Conservation (phyloP, 2,888 invertebrate genomes). For the Anaspis maculata region DNA sequence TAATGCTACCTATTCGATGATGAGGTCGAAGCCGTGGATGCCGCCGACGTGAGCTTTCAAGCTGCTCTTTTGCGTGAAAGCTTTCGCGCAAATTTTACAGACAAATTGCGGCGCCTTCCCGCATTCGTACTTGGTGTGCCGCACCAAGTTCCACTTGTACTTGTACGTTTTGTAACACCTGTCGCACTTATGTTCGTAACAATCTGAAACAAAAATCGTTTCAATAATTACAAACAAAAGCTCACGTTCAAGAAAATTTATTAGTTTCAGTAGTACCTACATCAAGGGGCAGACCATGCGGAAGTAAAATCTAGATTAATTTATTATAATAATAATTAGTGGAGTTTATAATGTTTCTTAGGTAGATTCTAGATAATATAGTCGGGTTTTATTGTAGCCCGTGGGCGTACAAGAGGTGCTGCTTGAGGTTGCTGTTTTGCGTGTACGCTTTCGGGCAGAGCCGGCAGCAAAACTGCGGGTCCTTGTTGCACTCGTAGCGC, state of each 20-base stretch:
- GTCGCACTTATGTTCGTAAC: conserved; percentile 15
- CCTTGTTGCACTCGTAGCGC: conserved; percentile 53
- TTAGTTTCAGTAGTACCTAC: too few relatives aligned
- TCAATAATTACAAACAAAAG: too few relatives aligned
- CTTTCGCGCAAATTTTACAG: conserved; percentile 54
- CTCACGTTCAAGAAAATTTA: too few relatives aligned
- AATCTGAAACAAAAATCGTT: conserved; percentile 12
- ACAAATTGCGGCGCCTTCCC: conserved; percentile 46
- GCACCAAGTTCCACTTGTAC: conserved; percentile 40
- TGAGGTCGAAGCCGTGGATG: too few relatives aligned
- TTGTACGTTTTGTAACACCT: conserved; percentile 27
- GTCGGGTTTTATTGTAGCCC: background rate
- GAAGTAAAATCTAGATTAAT: too few relatives aligned
- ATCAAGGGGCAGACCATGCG: too few relatives aligned
- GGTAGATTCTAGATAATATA: background rate
- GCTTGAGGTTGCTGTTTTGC: conserved; percentile 40
- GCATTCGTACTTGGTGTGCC: conserved; percentile 51
- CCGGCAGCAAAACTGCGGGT: conserved; percentile 17
- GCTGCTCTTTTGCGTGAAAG: conserved; percentile 62
- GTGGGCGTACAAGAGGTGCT: conserved; percentile 1
- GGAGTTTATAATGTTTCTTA: background rate
- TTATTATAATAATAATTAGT: too few relatives aligned
- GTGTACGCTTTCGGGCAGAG: conserved; percentile 20
- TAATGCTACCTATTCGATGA: too few relatives aligned
- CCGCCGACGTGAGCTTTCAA: conserved; percentile 38